These are phyloP conservation scores for Anser brachyrhynchus DNA, from an alignment of 2,113 vertebrate species.

Conservation along the genomic window DNA sequence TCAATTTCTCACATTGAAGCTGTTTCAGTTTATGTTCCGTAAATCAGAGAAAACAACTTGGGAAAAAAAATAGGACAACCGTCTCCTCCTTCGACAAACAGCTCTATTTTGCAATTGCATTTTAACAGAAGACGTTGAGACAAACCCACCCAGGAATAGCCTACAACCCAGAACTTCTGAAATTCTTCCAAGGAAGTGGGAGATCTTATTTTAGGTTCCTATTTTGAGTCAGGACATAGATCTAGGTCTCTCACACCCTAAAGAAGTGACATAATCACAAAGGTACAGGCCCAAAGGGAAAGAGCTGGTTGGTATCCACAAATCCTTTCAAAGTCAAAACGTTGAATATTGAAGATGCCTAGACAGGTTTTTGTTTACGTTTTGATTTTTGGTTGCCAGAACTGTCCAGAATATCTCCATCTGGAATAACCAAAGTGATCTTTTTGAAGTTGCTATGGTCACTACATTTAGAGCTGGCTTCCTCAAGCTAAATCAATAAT, in stretches of 20 bases:
- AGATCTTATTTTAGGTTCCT: neutral
- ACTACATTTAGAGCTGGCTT: neutral
- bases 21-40: neutral
- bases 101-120: neutral
- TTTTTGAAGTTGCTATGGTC: neutral
- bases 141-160: neutral
- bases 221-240: neutral
- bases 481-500: neutral
- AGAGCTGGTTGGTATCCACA: neutral
- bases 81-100: neutral
- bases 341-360: neutral
- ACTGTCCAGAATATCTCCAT: neutral
- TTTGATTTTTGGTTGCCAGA: neutral
- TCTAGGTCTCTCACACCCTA: neutral
- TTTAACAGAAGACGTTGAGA: neutral
- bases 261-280: neutral
- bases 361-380: neutral
- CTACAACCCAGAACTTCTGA: neutral
- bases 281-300: neutral
- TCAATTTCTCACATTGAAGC: neutral
- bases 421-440: neutral
- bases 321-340: neutral
- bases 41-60: neutral
- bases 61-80: neutral
- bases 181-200: neutral